Conservation (phyloP, 2,888 invertebrate genomes). For the Ennomos erosarius region DNA sequence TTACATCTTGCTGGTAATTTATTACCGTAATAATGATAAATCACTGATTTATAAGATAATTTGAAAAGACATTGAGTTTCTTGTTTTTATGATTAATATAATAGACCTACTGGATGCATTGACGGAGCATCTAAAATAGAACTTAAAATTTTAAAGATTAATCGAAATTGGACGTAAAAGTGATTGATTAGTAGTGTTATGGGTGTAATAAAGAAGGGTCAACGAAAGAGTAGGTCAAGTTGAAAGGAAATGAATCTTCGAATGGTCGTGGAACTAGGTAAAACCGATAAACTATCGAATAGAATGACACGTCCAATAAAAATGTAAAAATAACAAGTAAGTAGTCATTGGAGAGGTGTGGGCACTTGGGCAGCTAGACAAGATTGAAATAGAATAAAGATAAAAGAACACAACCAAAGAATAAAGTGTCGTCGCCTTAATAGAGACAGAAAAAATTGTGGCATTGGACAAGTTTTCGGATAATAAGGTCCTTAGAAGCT, state of each 20-base stretch:
- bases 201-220: constrained; percentile 6
- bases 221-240: background rate
- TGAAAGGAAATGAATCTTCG: constrained; percentile 2
- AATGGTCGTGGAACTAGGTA: constrained; percentile 16
- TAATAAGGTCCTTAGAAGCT: too few relatives aligned
- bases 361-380: too few relatives aligned
- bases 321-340: too few relatives aligned
- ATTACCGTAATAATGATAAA: constrained; percentile 31
- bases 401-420: too few relatives aligned
- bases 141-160: constrained; percentile 4
- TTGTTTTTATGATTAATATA: constrained; percentile 16
- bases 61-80: constrained; percentile 21
- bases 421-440: too few relatives aligned
- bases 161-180: constrained; percentile 4
- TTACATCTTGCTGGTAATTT: constrained; percentile 38
- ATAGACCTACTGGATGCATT: background rate
- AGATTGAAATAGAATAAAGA: too few relatives aligned
- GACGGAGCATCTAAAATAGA: constrained; percentile 6
- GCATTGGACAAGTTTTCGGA: too few relatives aligned
- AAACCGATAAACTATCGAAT: background rate
- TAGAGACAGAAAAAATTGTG: too few relatives aligned
- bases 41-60: constrained; percentile 27
- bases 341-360: too few relatives aligned
- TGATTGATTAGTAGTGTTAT: constrained; percentile 8
- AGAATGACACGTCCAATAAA: background rate